These are phyloP conservation scores for Alouatta palliata DNA, from an alignment of 2,113 vertebrate genomes.

Conservation along the genomic window DNA sequence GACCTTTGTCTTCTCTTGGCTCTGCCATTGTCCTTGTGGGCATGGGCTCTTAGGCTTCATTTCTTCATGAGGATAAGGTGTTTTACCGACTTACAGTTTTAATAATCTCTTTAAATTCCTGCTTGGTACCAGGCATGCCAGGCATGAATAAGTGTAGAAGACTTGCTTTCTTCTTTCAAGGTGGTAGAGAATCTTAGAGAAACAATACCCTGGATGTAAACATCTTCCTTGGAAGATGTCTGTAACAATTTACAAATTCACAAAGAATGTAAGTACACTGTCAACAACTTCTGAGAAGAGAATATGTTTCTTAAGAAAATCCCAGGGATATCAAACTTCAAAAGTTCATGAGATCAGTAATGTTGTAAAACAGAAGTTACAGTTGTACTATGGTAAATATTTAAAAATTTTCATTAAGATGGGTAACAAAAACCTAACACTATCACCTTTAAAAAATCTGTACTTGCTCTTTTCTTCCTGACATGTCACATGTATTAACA, in stretches of 20 bases:
- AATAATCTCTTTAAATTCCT: not conserved
- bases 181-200: not conserved
- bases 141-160: not conserved
- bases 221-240: not conserved
- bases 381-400: not conserved
- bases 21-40: not conserved
- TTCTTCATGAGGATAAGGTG: not conserved
- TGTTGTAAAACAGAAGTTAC: not conserved
- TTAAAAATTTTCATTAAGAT: not conserved
- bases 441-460: not conserved
- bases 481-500: not conserved
- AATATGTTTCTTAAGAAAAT: not conserved
- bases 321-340: not conserved
- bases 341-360: not conserved
- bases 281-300: conserved; percentile 5
- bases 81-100: not conserved
- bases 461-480: not conserved
- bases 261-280: not conserved
- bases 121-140: not conserved
- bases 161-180: not conserved
- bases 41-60: not conserved
- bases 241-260: conserved; percentile 2
- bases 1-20: not conserved
- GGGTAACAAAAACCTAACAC: not conserved
- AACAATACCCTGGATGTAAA: not conserved